Evolutionary conservation across 2,797 vertebrate species (phyloP).

Genomic region (Leuciscus waleckii): DNA sequence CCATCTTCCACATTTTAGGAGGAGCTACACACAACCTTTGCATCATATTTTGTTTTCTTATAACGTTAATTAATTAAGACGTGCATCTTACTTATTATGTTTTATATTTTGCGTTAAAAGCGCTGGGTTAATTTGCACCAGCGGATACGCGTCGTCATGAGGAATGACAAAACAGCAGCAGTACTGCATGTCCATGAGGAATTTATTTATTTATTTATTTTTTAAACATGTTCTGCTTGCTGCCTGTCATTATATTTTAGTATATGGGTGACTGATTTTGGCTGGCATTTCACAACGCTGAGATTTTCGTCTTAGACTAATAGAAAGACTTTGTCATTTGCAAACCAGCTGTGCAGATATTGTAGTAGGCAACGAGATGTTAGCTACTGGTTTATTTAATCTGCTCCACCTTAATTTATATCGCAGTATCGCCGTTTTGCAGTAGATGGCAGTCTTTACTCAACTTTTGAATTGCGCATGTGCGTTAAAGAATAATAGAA

Average conservation of each 20-base stretch:
- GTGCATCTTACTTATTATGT: neutral
- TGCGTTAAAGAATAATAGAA: neutral
- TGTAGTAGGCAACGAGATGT: neutral
- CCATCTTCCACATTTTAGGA: neutral
- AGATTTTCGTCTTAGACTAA: neutral
- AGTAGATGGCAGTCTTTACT: conserved; percentile 13
- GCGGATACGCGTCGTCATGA: neutral
- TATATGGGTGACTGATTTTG: neutral
- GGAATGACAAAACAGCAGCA: neutral
- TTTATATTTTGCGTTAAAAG: neutral
- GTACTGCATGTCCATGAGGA: neutral
- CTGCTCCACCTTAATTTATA: conserved; percentile 23
- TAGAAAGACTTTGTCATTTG: neutral
- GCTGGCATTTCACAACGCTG: neutral
- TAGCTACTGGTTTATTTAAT: neutral
- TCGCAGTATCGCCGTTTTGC: neutral
- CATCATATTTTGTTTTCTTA: neutral
- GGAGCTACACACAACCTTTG: neutral
- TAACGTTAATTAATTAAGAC: neutral
- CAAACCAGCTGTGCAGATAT: neutral
- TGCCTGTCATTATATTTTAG: neutral
- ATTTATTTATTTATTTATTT: neutral
- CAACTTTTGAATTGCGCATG: neutral
- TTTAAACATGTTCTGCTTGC: neutral
- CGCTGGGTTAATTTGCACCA: neutral